Evolutionary conservation across 1,140 invertebrate genomes (phyloP).

Genomic region (Wasmannia auropunctata): DNA sequence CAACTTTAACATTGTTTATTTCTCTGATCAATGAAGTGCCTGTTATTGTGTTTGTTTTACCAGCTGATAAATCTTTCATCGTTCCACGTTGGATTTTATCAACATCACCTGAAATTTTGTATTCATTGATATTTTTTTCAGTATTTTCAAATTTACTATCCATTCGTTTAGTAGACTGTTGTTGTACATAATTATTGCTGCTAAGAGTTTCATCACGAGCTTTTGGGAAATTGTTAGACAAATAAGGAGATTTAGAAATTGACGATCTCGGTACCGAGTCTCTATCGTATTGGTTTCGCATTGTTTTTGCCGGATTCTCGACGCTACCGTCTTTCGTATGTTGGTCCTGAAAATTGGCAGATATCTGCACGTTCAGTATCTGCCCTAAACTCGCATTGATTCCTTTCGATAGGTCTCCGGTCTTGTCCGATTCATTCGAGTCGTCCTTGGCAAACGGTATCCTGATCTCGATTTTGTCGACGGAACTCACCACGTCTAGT

Average conservation of each 20-base stretch:
- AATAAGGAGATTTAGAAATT: background rate
- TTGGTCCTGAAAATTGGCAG: slow-evolving; percentile 59
- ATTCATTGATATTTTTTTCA: background rate
- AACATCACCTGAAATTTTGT: background rate
- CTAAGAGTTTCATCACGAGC: background rate
- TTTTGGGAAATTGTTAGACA: background rate
- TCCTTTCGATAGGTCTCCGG: background rate
- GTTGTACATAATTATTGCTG: background rate
- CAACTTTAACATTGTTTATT: background rate
- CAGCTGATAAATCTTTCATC: background rate
- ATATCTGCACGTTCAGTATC: slow-evolving; percentile 63
- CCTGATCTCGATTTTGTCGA: slow-evolving; percentile 73
- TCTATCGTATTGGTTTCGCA: background rate
- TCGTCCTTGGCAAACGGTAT: slow-evolving; percentile 53
- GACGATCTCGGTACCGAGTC: slow-evolving; percentile 32
- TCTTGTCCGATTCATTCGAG: background rate
- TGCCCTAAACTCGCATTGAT: background rate
- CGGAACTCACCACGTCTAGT: slow-evolving; percentile 65
- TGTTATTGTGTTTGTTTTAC: background rate
- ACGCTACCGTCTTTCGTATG: background rate
- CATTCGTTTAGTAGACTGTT: background rate
- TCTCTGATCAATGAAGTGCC: background rate
- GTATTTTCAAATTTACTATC: background rate
- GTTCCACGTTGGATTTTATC: background rate
- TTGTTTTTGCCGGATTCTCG: background rate